Evolutionary conservation across 2,797 vertebrate genomes (phyloP).

Genomic region (Ptychobarbus kaznakovi): DNA sequence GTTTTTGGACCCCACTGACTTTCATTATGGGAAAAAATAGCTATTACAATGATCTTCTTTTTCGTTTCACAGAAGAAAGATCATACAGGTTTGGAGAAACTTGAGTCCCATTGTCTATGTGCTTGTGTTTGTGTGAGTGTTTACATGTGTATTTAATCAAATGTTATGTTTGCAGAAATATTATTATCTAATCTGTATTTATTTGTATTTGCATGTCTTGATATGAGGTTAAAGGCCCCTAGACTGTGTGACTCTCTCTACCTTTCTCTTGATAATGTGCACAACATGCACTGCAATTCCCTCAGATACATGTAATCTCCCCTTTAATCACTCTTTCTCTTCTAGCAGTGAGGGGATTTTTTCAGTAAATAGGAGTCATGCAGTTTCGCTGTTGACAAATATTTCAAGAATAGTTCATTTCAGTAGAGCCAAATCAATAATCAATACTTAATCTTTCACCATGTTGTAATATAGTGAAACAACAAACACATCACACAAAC

Average conservation of each 20-base stretch:
- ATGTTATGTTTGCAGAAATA: neutral
- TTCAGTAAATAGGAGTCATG: slow-evolving; percentile 1
- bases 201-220: slow-evolving; percentile 17
- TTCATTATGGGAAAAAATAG: neutral
- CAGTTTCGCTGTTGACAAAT: slow-evolving; percentile 8
- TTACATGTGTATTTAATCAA: slow-evolving; percentile 2
- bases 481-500: neutral
- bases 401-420: slow-evolving; percentile 1
- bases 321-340: neutral
- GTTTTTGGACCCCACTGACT: neutral
- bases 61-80: neutral
- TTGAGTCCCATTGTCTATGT: neutral
- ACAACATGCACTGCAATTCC: slow-evolving; percentile 7
- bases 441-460: slow-evolving; percentile 26
- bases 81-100: neutral
- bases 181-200: neutral
- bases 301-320: neutral
- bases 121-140: neutral
- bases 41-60: neutral
- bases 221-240: neutral
- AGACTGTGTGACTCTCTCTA: neutral
- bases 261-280: slow-evolving; percentile 13
- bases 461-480: neutral
- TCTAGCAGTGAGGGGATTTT: neutral
- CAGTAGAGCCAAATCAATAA: slow-evolving; percentile 14